Evolutionary conservation across 1,140 invertebrate species (phyloP).

Genomic region (Oreohelix idahoensis): DNA sequence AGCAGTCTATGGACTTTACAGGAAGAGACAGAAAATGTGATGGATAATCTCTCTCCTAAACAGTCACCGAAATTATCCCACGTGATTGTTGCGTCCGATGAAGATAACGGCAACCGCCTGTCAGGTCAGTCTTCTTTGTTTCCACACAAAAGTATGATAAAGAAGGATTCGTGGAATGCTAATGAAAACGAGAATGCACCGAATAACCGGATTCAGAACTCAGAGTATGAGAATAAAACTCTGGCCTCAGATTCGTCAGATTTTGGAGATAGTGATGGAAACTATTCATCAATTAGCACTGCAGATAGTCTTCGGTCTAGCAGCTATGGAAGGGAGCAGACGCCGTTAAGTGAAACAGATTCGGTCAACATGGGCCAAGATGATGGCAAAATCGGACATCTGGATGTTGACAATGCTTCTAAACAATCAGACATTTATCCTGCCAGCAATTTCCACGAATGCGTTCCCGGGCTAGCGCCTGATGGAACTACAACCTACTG

Average conservation of each 20-base stretch:
- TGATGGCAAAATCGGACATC: neutral
- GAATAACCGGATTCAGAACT: neutral
- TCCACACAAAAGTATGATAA: neutral
- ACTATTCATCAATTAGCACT: constrained; percentile 37
- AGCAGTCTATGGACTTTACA: constrained; percentile 39
- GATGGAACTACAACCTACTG: too few relatives aligned
- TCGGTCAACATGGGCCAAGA: neutral
- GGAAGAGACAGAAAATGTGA: constrained; percentile 34
- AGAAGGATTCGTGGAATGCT: neutral
- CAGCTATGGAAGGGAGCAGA: constrained; percentile 8
- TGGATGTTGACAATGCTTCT: neutral
- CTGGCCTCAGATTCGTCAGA: constrained; percentile 25
- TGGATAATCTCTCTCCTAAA: constrained; percentile 17
- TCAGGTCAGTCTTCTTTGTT: neutral
- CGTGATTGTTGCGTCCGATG: neutral
- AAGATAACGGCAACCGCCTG: neutral
- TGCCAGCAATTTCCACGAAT: neutral
- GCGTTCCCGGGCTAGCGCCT: neutral
- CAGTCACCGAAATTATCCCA: neutral
- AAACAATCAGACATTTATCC: neutral
- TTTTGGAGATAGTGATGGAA: constrained; percentile 36
- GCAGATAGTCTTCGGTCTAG: constrained; percentile 3
- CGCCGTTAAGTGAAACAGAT: constrained; percentile 29
- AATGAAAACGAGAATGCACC: neutral
- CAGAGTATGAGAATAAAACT: neutral